These are phyloP conservation scores for Hesperia comma DNA, from an alignment of 2,888 invertebrate genomes.

Conservation along the genomic window DNA sequence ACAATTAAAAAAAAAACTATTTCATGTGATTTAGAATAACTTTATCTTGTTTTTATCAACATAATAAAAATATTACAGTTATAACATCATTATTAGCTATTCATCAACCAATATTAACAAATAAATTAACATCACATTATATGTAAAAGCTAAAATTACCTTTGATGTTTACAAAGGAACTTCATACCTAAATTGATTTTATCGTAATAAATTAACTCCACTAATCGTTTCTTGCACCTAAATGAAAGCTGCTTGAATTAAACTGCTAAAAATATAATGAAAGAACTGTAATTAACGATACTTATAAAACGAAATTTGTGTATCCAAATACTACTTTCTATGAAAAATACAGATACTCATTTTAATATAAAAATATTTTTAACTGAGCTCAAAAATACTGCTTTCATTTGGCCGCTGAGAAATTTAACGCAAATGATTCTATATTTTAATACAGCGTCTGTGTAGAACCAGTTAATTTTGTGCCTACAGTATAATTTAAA, in stretches of 20 bases:
- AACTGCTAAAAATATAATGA: not conserved
- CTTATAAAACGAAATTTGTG: no score
- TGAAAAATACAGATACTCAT: not conserved
- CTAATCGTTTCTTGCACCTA: slow-evolving; percentile 13
- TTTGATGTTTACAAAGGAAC: slow-evolving; percentile 64
- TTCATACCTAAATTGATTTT: slow-evolving; percentile 65
- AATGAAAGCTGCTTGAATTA: not conserved
- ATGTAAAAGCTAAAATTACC: slow-evolving; percentile 64
- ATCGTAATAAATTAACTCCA: slow-evolving; percentile 27
- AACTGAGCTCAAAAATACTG: not conserved
- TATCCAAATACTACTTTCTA: no score
- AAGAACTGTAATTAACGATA: no score
- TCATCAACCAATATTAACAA: slow-evolving; percentile 7
- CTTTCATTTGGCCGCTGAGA: not conserved
- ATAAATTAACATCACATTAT: slow-evolving; percentile 8
- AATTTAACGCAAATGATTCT: not conserved
- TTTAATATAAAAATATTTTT: not conserved
- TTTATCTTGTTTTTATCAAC: no score
- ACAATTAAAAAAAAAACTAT: no score
- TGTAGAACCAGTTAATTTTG: no score
- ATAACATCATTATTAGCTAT: no score
- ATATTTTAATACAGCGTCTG: no score
- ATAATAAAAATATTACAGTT: no score
- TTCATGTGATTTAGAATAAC: no score
- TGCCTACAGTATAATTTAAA: no score